These are phyloP conservation scores for Lerema accius DNA, from an alignment of 1,140 invertebrate genomes.

Conservation along the genomic window DNA sequence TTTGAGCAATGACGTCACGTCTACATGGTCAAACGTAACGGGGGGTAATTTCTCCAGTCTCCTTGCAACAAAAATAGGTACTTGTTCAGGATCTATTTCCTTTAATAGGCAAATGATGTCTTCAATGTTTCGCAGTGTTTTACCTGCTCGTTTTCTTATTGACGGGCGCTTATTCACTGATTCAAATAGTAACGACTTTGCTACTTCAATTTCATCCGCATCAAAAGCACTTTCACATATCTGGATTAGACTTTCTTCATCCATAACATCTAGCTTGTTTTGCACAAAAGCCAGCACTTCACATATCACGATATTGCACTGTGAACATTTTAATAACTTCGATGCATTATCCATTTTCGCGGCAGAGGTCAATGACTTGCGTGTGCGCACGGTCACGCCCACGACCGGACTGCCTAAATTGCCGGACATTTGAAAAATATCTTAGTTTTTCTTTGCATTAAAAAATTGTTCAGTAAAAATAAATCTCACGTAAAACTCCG, in stretches of 20 bases:
- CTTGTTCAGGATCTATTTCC: conserved; percentile 5
- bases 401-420: too few relatives aligned
- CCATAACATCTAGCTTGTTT: conserved; percentile 7
- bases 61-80: conserved; percentile 25
- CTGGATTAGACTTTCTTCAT: background rate
- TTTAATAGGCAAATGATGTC: conserved; percentile 23
- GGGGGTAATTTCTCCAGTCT: conserved; percentile 16
- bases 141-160: conserved; percentile 6
- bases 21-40: conserved; percentile 23
- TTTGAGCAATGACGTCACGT: conserved; percentile 17
- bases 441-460: too few relatives aligned
- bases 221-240: conserved; percentile 18
- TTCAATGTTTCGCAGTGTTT: background rate
- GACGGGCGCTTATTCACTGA: background rate
- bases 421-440: too few relatives aligned
- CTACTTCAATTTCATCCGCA: background rate
- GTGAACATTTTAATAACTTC: too few relatives aligned
- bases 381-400: too few relatives aligned
- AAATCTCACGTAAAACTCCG: too few relatives aligned
- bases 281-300: conserved; percentile 5
- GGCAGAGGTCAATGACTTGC: too few relatives aligned
- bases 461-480: too few relatives aligned
- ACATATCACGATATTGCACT: conserved; percentile 10
- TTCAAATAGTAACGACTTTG: conserved; percentile 12
- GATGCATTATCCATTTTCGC: too few relatives aligned